Conservation (phyloP, 2,113 vertebrate species). For the Solea solea region DNA sequence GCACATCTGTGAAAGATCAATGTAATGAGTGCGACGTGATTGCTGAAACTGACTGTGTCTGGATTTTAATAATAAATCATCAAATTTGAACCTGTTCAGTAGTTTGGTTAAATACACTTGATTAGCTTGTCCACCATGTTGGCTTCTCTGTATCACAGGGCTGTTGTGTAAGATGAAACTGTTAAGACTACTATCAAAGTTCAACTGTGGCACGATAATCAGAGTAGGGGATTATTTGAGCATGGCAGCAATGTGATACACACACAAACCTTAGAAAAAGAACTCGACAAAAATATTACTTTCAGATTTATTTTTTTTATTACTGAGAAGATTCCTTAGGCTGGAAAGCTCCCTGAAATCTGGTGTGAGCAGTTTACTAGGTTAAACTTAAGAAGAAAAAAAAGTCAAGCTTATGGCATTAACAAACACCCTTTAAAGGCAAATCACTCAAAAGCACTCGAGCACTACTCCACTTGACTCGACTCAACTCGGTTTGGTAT, state of each 20-base stretch:
- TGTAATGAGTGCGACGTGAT: too few species aligned
- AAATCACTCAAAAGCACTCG: constrained; percentile 61
- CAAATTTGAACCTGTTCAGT: too few species aligned
- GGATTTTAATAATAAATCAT: too few species aligned
- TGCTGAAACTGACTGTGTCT: too few species aligned
- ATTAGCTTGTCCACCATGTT: neutral
- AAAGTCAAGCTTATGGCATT: constrained; percentile 45
- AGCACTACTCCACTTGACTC: too few species aligned
- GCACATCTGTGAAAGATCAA: too few species aligned
- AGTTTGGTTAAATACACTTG: too few species aligned
- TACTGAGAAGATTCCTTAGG: constrained; percentile 75
- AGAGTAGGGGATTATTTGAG: neutral
- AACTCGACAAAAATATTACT: constrained; percentile 12
- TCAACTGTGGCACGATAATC: neutral
- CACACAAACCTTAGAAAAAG: constrained; percentile 26
- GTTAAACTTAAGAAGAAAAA: constrained; percentile 55
- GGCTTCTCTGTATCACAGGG: neutral
- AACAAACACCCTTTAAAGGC: constrained; percentile 60
- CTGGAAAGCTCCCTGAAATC: constrained; percentile 83
- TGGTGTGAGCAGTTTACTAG: constrained; percentile 70
- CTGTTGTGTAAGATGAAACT: too few species aligned
- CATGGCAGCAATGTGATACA: neutral
- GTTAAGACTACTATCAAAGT: neutral
- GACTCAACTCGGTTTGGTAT: too few species aligned
- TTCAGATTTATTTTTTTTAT: constrained; percentile 40